Base-by-base conservation (phyloP, 2,888 invertebrate genomes). In the Lasioglossum lativentre region DNA sequence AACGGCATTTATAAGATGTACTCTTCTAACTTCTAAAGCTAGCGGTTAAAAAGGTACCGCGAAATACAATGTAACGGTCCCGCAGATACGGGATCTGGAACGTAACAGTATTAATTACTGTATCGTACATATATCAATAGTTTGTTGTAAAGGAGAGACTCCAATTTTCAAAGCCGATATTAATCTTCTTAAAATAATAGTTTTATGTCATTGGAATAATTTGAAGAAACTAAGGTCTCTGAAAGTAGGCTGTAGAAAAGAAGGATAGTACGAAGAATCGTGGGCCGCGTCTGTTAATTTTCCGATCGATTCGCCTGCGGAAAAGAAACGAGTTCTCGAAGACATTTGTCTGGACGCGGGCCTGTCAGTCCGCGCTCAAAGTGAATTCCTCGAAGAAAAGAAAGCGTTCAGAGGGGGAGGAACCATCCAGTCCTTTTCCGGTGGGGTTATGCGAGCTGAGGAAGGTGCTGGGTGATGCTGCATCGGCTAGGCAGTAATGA, bases 401-500 rank as follows among this genome's bases (percentile, higher is more conserved):
- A 89, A 90, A 88, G 85, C 83, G 81, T 70, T 86, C 71, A 45
- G n/a, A 16, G 76, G 59, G 78, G 42, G 47, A 75, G 75, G 45
- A 80, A 56, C 73, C 80, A 90, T 85, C 80, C 72, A 71, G 73
- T 80, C 78, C 79, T 88, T 87, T 90, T 82, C 87, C 89, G 89
- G 72, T 75, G 27, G 78, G 71, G 66, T 80, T 27, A 66, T 38
- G 52, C 30, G 30, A 63, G 27, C 63, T 38, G 78, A 80, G 45
- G 72, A 77, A 77, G 84, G 75, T 75, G 83, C 76, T 80, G 86
- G 85, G 88, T 81, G 88, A 79, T 83, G 88, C 80, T 89, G 91
- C 91, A 93, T 92, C 92, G 81, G 87, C 89, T 83, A 84, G 89
- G 89, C 90, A 85, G 90, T 93, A 94, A 94, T 94, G 93, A 93